Evolutionary conservation across 2,113 vertebrate genomes (phyloP).

Genomic region (Notarius quadriscutis): DNA sequence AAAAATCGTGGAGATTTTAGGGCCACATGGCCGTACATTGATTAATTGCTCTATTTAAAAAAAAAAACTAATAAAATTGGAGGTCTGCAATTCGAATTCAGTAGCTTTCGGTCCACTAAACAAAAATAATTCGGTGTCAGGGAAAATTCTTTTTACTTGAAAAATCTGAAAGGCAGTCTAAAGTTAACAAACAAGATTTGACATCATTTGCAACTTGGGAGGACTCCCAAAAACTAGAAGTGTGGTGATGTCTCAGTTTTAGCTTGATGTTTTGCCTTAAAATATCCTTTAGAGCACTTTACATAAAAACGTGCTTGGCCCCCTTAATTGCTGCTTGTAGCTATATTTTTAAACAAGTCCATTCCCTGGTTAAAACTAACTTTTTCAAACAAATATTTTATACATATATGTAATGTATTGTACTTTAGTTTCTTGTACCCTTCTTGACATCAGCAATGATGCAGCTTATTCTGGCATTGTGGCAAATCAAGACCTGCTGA

Average conservation of each 20-base stretch:
- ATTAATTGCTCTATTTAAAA: too few species aligned
- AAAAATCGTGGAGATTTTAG: too few species aligned
- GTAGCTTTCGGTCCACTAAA: too few species aligned
- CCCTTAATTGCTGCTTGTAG: not conserved
- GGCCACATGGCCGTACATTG: too few species aligned
- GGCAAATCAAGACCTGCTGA: not conserved
- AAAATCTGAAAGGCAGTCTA: too few species aligned
- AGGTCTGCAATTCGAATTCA: too few species aligned
- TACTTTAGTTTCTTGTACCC: not conserved
- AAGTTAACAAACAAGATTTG: too few species aligned
- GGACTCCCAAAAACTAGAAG: too few species aligned
- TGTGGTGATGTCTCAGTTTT: too few species aligned
- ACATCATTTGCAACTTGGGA: not conserved
- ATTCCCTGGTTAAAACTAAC: not conserved
- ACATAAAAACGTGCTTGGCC: not conserved
- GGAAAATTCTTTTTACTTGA: too few species aligned
- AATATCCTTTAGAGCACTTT: not conserved
- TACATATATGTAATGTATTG: not conserved
- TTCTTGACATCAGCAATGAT: not conserved
- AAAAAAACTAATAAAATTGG: too few species aligned
- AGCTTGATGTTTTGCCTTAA: not conserved
- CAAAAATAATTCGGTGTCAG: too few species aligned
- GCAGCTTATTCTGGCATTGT: not conserved
- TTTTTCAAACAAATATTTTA: not conserved
- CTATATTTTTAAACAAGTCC: not conserved